These are phyloP conservation scores for Drosophila oshimai DNA, from an alignment of 1,140 invertebrate species.

Conservation along the genomic window DNA sequence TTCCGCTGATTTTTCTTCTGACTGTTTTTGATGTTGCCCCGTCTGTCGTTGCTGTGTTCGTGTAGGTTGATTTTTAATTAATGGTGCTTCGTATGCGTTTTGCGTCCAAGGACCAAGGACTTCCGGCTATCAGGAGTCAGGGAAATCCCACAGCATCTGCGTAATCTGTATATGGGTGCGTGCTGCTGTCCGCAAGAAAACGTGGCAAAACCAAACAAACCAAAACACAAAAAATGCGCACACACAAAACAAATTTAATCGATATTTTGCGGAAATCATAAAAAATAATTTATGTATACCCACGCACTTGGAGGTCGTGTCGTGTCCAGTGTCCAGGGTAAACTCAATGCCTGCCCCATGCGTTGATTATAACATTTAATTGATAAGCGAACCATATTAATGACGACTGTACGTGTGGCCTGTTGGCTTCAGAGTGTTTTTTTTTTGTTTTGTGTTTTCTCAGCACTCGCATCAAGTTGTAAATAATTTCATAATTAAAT, in stretches of 20 bases:
- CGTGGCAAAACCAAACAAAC: constrained; percentile 11
- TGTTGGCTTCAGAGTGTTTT: background rate
- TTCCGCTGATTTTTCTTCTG: background rate
- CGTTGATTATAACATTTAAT: constrained; percentile 61
- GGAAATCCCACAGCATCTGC: constrained; percentile 13
- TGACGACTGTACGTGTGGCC: constrained; percentile 39
- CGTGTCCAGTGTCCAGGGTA: background rate
- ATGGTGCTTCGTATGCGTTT: constrained; percentile 69
- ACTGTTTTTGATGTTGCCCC: constrained; percentile 48
- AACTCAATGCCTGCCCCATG: constrained; percentile 16
- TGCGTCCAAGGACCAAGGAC: constrained; percentile 48
- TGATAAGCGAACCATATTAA: constrained; percentile 50
- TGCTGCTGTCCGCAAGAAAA: constrained; percentile 36
- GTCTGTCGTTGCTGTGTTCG: constrained; percentile 41
- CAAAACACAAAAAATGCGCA: constrained; percentile 17
- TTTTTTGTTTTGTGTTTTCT: background rate
- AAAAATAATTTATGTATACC: constrained; percentile 70
- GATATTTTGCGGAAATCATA: constrained; percentile 67
- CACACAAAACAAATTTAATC: constrained; percentile 56
- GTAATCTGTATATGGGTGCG: background rate
- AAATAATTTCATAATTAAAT: constrained; percentile 64
- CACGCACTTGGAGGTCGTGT: constrained; percentile 24
- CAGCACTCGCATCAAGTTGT: constrained; percentile 13
- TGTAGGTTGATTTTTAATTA: constrained; percentile 71
- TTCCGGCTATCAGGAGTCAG: constrained; percentile 21